Evolutionary conservation across 1,140 invertebrate genomes (phyloP).

Genomic region (Cecropterus lyciades): DNA sequence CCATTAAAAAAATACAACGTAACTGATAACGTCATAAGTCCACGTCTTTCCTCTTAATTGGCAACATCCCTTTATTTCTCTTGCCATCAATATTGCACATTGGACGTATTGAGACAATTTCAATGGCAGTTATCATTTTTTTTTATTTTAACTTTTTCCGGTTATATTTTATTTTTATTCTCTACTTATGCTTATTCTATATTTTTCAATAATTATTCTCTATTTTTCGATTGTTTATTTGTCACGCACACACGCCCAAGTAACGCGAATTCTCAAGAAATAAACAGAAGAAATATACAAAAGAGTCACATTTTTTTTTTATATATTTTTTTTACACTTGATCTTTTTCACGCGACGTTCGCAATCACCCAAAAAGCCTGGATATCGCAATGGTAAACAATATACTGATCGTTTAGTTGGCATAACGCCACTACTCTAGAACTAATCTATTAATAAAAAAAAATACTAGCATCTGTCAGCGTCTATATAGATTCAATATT

Average conservation of each 20-base stretch:
- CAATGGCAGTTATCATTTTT: background rate
- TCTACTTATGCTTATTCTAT: too few species aligned
- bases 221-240: too few species aligned
- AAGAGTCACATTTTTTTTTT: too few species aligned
- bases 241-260: too few species aligned
- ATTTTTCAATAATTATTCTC: too few species aligned
- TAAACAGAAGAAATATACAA: too few species aligned
- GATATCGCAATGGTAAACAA: conserved; percentile 47
- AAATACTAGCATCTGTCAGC: conserved; percentile 35
- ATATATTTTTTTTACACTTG: too few species aligned
- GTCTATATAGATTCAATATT: conserved; percentile 8
- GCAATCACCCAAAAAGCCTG: conserved; percentile 10
- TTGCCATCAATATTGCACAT: background rate
- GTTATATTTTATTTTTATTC: background rate
- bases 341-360: background rate
- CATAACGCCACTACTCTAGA: conserved; percentile 47
- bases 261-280: too few species aligned
- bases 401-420: conserved; percentile 52
- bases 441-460: conserved; percentile 61
- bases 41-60: conserved; percentile 2
- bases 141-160: background rate
- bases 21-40: conserved; percentile 6
- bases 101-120: background rate
- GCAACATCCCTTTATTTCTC: background rate
- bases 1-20: conserved; percentile 1